Conservation (phyloP, 2,113 vertebrate species). For the Burhinus bistriatus region DNA sequence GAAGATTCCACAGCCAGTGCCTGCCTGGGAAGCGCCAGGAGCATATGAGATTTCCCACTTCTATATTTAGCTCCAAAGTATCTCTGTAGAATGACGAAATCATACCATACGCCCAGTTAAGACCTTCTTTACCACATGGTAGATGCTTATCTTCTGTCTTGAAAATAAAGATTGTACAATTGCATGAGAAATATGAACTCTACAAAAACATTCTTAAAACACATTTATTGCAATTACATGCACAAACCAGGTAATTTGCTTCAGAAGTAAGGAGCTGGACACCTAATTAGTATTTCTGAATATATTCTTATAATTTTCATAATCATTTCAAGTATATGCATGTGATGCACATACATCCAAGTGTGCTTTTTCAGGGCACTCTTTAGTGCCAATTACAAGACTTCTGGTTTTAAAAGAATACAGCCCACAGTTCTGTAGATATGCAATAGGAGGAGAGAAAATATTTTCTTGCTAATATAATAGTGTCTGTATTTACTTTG, state of each 20-base stretch:
- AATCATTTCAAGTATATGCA: not conserved
- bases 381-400: not conserved
- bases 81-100: not conserved
- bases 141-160: not conserved
- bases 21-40: not conserved
- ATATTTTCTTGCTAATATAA: not conserved
- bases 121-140: not conserved
- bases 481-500: not conserved
- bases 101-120: accelerated
- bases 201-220: not conserved
- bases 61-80: conserved; percentile 13
- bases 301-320: not conserved
- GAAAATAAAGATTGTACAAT: not conserved
- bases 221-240: not conserved
- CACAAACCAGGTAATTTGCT: not conserved
- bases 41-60: not conserved
- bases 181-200: not conserved
- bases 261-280: not conserved
- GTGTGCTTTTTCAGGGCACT: not conserved
- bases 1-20: not conserved
- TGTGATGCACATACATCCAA: not conserved
- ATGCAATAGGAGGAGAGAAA: not conserved
- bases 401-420: not conserved
- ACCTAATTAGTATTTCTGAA: not conserved
- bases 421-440: not conserved